A percentile compares a stretch with the other conserved stretches of the same genome.
Conservation (phyloP, 2,113 vertebrate genomes). For the Sapajus apella region DNA sequence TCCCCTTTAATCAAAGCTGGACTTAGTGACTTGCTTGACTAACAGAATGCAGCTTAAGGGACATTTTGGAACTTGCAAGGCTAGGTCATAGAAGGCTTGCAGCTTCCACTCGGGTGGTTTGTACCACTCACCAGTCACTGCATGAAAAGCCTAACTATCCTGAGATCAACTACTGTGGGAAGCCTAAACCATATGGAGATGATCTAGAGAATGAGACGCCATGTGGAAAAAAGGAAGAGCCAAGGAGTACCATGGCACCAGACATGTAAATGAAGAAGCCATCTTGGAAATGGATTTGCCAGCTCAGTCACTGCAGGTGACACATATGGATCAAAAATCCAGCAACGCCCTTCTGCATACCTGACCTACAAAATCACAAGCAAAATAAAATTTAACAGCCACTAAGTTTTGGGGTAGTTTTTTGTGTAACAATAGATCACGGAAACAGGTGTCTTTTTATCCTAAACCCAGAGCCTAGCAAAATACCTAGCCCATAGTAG, state of each 20-base stretch:
- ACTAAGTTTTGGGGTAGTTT: background rate
- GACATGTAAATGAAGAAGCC: background rate
- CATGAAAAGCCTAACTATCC: background rate
- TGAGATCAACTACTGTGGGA: background rate
- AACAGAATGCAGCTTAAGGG: background rate
- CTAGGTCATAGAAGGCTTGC: background rate
- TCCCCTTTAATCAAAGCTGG: background rate
- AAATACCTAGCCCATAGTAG: background rate
- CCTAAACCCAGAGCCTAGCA: background rate
- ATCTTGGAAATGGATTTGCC: background rate
- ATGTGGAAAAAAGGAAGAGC: background rate
- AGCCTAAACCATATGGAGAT: background rate
- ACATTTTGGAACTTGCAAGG: background rate
- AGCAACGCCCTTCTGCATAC: background rate
- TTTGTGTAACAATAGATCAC: background rate
- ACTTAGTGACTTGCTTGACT: background rate
- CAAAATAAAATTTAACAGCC: slow-evolving; percentile 10
- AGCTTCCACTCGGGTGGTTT: background rate
- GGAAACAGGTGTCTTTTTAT: background rate
- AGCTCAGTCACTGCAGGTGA: background rate
- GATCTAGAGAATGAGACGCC: background rate
- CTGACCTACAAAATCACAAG: slow-evolving; percentile 32
- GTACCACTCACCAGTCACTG: background rate
- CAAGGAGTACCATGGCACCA: background rate
- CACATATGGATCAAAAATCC: background rate